phyloP scores from a whole-genome alignment of 2,113 vertebrate species.

The Smithornis capensis region DNA sequence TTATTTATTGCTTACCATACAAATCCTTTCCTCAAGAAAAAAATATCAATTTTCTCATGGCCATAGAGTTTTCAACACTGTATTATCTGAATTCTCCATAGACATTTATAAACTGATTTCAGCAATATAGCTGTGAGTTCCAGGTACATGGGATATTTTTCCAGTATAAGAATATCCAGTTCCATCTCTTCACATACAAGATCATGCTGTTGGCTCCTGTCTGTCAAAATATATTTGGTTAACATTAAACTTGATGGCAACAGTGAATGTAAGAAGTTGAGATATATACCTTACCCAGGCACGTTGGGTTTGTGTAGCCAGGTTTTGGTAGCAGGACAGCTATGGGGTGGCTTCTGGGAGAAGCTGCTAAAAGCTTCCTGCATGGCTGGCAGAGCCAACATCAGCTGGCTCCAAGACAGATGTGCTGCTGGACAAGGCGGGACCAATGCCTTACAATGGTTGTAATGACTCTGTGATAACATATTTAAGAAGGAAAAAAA shows the following conservation, averaged over 20 bases:
- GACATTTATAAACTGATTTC: not conserved
- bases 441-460: not conserved
- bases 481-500: not conserved
- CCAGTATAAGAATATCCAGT: not conserved
- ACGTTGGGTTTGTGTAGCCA: not conserved
- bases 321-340: not conserved
- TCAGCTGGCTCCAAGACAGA: not conserved
- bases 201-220: accelerated
- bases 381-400: not conserved
- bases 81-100: not conserved
- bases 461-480: not conserved
- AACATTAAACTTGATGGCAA: not conserved
- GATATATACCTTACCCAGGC: not conserved
- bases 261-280: not conserved
- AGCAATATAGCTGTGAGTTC: not conserved
- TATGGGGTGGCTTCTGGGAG: not conserved
- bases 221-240: not conserved
- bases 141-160: not conserved
- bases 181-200: not conserved
- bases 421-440: not conserved
- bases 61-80: not conserved
- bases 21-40: not conserved
- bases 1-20: not conserved
- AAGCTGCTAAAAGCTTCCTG: not conserved
- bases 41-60: not conserved